Percentiles rank a stretch among this genome's conserved stretches.
Conservation (phyloP, 2,797 vertebrate species). For the Amniataba percoides region DNA sequence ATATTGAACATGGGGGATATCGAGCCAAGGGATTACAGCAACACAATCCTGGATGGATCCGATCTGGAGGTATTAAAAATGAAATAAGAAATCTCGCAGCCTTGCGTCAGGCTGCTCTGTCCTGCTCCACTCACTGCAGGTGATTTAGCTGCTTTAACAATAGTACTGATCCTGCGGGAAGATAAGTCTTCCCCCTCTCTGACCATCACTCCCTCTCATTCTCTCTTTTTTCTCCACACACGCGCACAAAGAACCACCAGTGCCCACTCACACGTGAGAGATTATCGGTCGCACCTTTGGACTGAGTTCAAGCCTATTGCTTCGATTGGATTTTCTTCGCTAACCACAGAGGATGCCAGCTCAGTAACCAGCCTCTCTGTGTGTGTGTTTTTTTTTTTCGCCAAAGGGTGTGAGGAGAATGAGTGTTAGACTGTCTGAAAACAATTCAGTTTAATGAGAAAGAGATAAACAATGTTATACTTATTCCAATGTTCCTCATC, state of each 20-base stretch:
- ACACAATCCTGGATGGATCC: slow-evolving; percentile 72
- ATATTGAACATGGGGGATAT: slow-evolving; percentile 80
- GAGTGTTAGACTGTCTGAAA: slow-evolving; percentile 10
- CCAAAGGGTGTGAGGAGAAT: slow-evolving; percentile 16
- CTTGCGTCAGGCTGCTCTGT: slow-evolving; percentile 57
- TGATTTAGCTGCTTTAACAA: slow-evolving; percentile 79
- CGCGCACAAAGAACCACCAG: slow-evolving; percentile 29
- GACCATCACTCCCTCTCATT: slow-evolving; percentile 35
- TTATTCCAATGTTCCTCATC: background rate
- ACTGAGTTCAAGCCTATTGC: slow-evolving; percentile 44
- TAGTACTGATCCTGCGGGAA: slow-evolving; percentile 63
- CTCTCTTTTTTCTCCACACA: slow-evolving; percentile 14
- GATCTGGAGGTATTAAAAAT: slow-evolving; percentile 78
- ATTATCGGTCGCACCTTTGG: slow-evolving; percentile 63
- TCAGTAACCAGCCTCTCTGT: slow-evolving; percentile 23
- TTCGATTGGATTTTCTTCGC: slow-evolving; percentile 61
- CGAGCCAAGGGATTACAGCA: slow-evolving; percentile 78
- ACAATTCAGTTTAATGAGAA: background rate
- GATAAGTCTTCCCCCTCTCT: slow-evolving; percentile 58
- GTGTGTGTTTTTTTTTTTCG: no score
- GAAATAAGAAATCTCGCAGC: slow-evolving; percentile 73
- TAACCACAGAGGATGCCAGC: slow-evolving; percentile 46
- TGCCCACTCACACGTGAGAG: slow-evolving; percentile 33
- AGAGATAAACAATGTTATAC: background rate
- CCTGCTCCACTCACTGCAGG: slow-evolving; percentile 63